A percentile compares a stretch with the other conserved stretches of the same genome.
phyloP scores from a whole-genome alignment of 2,797 vertebrate species.

The Periophthalmus magnuspinnatus region DNA sequence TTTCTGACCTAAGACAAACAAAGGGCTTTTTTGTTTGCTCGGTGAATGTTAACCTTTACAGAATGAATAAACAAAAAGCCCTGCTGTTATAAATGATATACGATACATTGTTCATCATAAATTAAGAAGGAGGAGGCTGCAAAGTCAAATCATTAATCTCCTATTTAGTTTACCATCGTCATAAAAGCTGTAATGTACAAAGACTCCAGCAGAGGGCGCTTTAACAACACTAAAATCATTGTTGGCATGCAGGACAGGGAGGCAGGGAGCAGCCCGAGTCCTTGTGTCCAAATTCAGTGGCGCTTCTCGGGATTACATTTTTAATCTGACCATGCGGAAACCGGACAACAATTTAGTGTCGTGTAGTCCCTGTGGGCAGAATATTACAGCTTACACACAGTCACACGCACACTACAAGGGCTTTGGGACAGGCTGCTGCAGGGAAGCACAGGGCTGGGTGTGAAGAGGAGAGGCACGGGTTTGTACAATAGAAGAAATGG shows the following conservation, averaged over 20 bases:
- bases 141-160: slow-evolving; percentile 37
- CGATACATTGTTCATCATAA: slow-evolving; percentile 36
- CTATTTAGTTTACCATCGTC: no score
- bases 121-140: slow-evolving; percentile 31
- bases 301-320: slow-evolving; percentile 61
- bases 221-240: slow-evolving; percentile 20
- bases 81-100: slow-evolving; percentile 55
- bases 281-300: slow-evolving; percentile 49
- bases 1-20: no score
- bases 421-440: slow-evolving; percentile 35
- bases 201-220: slow-evolving; percentile 63
- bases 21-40: no score
- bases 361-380: slow-evolving; percentile 44
- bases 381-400: slow-evolving; percentile 39
- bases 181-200: slow-evolving; percentile 20
- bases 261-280: slow-evolving; percentile 25
- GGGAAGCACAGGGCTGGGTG: slow-evolving; percentile 9
- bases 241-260: slow-evolving; percentile 9
- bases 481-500: not conserved
- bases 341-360: slow-evolving; percentile 42
- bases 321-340: slow-evolving; percentile 59
- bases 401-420: slow-evolving; percentile 44
- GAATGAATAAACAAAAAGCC: no score
- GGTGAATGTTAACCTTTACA: no score
- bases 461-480: not conserved